Base-by-base conservation (phyloP, 2,888 invertebrate species). In the Melipona bicolor region DNA sequence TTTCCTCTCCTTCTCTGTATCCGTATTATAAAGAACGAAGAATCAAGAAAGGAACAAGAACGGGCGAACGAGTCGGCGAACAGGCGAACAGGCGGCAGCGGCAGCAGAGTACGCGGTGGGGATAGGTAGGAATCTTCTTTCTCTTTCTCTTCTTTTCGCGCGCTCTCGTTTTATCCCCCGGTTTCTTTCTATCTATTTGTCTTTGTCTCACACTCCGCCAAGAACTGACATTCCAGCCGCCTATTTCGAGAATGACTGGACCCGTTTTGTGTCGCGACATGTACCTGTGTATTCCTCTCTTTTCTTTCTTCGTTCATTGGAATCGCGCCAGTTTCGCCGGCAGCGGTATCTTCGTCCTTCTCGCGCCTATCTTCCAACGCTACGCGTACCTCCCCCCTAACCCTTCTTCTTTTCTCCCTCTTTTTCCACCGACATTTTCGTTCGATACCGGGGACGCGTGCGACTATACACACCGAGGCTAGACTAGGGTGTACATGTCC, bases 181-280 rank as follows among this genome's bases (percentile, higher is more conserved):
- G 19, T 75, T 62, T 77, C 71, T 62, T 61, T 49, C 61, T 54
- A n/a, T 50, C 24, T 11, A 4, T 24, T 36, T 52, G 62, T 71
- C 77, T 59, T 61, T 54, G 27, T 83, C 77, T 73, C 61, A 43
- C 67, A 19, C 64, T 72, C 54, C 68, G 71, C 77, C 76, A 65
- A 79, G 88, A 75, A 81, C 69, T 74, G 81, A 68, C 88, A 89
- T 89, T 89, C 89, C 90, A 89, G 80, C 78, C 81, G 87, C 84
- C 89, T 89, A 89, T 89, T 90, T 90, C 89, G 85, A 82, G 89
- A 89, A 90, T 84, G 90, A 84, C 88, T 85, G 85, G 87, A 84
- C 87, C 81, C 87, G 85, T 88, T 88, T 89, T 87, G 73, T 85
- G 88, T 89, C 85, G 87, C 88, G 87, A 80, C 84, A 61, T 74